Base-by-base conservation (phyloP, 2,113 vertebrate species). In the Ursus arctos region DNA sequence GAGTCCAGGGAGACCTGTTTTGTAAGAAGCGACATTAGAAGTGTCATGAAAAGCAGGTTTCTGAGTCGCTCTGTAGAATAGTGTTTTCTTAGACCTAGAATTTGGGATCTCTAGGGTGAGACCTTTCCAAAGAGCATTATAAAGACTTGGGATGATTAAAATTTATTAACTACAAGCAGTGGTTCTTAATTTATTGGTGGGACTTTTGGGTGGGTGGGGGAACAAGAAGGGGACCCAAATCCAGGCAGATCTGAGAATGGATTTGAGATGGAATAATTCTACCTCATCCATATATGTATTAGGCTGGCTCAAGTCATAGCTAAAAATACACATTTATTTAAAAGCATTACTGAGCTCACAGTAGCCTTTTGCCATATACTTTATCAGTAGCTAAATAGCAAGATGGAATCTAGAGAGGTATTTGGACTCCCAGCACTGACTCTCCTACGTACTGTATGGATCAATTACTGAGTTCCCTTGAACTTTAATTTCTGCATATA, bases 141-240 rank as follows among this genome's bases (percentile, higher is more conserved):
- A 55, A 87, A 88, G 28, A 72, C n/a, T 82, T 88, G n/a, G 13
- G n/a, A 24, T 80, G 33, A 82, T 79, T 63, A 61, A 86, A 80
- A 90, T 1, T 11, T 88, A 14, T 67, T 61, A 53, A 61, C 61
- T 76, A 19, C 14, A 88, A 57, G 3, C 33, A 95, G 63, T 72
- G 57, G 19, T n/a, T 88, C 36, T 92, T 83, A 95, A 61, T 87
- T 71, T 96, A 76, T 55, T 84, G 26, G 53, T 94, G 14, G 65
- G 28, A 79, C n/a, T 53, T 93, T 91, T 31, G 26, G 21, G 22
- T 86, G 33, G 31, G 9, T n/a, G 2, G 24, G 11, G 6, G 43
- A 77, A 10, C 19, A 53, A 69, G 47, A 74, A 55, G 4, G 1
- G 10, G 2, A 49, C 51, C 77, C 33, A 61, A 91, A 88, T 81